Percentiles rank a stretch among this genome's conserved stretches.
Conservation (phyloP, 2,888 invertebrate genomes). For the Nezara viridula region DNA sequence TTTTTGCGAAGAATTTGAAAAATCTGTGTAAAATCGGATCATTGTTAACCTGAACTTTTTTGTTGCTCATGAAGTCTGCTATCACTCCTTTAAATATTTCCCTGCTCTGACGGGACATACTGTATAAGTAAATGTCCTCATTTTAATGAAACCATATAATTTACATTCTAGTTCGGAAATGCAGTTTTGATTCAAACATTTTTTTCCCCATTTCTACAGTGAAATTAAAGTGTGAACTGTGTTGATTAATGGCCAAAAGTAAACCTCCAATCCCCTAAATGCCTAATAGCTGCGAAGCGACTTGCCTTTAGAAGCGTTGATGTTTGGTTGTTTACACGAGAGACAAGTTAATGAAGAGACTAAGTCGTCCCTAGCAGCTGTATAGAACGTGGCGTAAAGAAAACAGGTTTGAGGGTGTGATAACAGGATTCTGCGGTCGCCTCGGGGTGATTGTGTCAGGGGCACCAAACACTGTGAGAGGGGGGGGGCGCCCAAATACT, state of each 20-base stretch:
- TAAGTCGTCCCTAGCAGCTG: background rate
- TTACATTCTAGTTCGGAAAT: no score
- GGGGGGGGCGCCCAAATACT: background rate
- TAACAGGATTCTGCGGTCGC: constrained; percentile 7
- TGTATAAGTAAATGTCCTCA: no score
- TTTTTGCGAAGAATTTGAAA: no score
- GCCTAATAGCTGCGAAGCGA: background rate
- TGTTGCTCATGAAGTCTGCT: no score
- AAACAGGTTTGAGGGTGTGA: constrained; percentile 23
- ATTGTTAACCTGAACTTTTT: no score
- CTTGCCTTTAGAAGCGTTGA: background rate
- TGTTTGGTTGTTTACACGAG: background rate
- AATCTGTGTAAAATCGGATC: no score
- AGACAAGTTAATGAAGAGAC: constrained; percentile 4
- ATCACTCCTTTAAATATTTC: no score
- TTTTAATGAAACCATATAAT: no score
- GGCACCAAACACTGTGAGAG: background rate
- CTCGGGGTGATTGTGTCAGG: background rate
- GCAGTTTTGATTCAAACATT: no score
- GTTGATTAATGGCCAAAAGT: background rate
- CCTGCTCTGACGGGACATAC: no score
- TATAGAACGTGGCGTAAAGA: constrained; percentile 19
- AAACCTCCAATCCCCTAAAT: background rate
- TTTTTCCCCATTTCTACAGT: no score
- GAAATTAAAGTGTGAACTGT: no score